A percentile compares a stretch with the other conserved stretches of the same genome.
Evolutionary conservation across 2,797 vertebrate species (phyloP).

Genomic region (Chrysocyon brachyurus): DNA sequence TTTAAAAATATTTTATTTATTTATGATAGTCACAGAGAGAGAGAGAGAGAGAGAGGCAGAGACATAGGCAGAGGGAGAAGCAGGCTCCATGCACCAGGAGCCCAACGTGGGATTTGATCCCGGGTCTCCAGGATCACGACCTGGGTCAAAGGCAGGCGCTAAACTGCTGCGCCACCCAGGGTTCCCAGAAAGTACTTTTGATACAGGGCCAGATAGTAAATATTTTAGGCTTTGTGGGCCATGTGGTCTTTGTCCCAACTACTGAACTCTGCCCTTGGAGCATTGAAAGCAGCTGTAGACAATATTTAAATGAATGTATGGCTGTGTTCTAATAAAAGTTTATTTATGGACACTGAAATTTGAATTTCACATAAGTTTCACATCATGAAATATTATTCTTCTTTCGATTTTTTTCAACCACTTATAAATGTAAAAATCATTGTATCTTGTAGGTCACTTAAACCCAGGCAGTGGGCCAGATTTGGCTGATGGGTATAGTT

Average conservation of each 20-base stretch:
- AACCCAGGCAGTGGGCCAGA: constrained; percentile 18
- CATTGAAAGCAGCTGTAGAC: not conserved
- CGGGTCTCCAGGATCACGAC: no score
- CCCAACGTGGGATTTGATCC: no score
- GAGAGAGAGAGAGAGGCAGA: no score
- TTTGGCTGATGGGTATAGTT: not conserved
- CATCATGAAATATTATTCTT: constrained; percentile 29
- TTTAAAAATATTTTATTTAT: no score
- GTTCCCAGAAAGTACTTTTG: not conserved
- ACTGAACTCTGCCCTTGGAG: not conserved
- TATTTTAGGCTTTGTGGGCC: not conserved
- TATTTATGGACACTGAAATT: constrained; percentile 33
- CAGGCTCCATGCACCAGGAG: no score
- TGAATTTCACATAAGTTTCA: constrained; percentile 61
- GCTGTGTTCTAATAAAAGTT: constrained; percentile 30
- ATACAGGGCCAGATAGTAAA: not conserved
- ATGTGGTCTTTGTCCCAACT: constrained; percentile 13
- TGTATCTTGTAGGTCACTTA: constrained; percentile 39
- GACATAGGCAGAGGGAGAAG: no score
- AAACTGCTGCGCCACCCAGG: no score
- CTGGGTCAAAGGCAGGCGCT: no score
- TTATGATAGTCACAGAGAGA: no score
- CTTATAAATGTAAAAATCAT: constrained; percentile 60
- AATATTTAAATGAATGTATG: not conserved
- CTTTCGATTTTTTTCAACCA: constrained; percentile 47